Base-by-base conservation (phyloP, 2,113 vertebrate genomes). In the Chaenogobius annularis region DNA sequence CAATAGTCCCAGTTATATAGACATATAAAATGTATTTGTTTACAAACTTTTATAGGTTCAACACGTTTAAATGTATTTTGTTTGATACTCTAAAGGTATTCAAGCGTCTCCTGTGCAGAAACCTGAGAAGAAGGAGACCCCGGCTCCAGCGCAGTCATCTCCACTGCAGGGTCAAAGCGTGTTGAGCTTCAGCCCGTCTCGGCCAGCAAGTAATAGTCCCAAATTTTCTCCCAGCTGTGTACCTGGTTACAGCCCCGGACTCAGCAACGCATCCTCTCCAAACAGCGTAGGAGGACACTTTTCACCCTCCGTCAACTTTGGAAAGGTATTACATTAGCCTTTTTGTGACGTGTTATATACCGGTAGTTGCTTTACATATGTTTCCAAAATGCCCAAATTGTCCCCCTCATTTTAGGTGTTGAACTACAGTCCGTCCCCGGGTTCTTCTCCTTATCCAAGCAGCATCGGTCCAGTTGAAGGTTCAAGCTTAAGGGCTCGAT, bases 111-210 rank as follows among this genome's bases (percentile, higher is more conserved):
- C 96, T 0, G 93, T 94, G 0, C 90, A 72, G 20, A 95, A 95
- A 66, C 79, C 92, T 43, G 86, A 93, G 23, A 91, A 94, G 58
- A 92, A 94, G 73, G 93, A 94, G 0, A 79, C 80, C 0, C 94
- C 95, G 0, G 87, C 91, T 7, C 91, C 91, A 0, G 73, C 91
- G 0, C 93, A 94, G 43, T 93, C 95, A 0, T 94, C 95, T 1
- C 93, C 94, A 0, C 85, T 95, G 66, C 96, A 96, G 88, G 97
- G 97, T 0, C 97, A 99, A 78, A 98, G 94, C 0, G 97, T 99
- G 44, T 89, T 99, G 72, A 97, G 95, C 80, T 98, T 97, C 64
- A 99, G 98, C 72, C 97, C 97, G 0, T 95, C 95, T 0, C 94
- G 96, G 1, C 94, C 95, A 0, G 92, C 94, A 10, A 94, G 93